Conservation (phyloP, 2,113 vertebrate genomes). For the Astatotilapia flaviijosephi region DNA sequence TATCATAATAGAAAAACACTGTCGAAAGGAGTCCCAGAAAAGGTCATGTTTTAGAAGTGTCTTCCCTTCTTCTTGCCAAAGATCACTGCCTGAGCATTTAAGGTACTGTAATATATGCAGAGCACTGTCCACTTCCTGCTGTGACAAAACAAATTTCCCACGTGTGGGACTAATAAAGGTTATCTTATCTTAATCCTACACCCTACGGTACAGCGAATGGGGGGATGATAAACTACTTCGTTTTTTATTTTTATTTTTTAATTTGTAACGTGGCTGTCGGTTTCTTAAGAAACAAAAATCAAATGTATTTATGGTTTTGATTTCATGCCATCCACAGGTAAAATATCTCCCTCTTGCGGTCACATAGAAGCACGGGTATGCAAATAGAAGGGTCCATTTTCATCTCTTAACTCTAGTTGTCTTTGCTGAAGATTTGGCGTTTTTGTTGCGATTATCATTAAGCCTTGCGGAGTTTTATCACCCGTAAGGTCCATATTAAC, state of each 20-base stretch:
- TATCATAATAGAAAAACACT: neutral
- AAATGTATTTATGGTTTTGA: neutral
- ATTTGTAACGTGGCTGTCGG: neutral
- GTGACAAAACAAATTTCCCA: too few relatives aligned
- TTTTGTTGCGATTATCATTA: neutral
- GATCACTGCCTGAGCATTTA: neutral
- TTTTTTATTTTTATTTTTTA: neutral
- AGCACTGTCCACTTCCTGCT: too few relatives aligned
- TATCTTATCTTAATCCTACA: neutral
- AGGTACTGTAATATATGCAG: neutral
- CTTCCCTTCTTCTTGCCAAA: neutral
- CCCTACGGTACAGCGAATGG: neutral
- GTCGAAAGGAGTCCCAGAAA: neutral
- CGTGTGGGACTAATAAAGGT: too few relatives aligned
- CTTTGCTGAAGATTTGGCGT: neutral
- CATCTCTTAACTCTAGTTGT: neutral
- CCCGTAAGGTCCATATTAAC: neutral
- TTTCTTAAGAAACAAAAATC: neutral
- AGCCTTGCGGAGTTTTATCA: neutral
- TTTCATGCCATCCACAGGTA: neutral
- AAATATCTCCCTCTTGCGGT: constrained; percentile 47
- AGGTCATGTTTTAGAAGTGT: neutral
- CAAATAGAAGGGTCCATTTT: neutral
- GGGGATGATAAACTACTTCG: neutral
- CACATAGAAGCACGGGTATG: neutral